Percentiles rank a stretch among this genome's conserved stretches.
Evolutionary conservation across 92 coral and sea anemone genomes (phyloP).

Genomic region (Bergia sp.): DNA sequence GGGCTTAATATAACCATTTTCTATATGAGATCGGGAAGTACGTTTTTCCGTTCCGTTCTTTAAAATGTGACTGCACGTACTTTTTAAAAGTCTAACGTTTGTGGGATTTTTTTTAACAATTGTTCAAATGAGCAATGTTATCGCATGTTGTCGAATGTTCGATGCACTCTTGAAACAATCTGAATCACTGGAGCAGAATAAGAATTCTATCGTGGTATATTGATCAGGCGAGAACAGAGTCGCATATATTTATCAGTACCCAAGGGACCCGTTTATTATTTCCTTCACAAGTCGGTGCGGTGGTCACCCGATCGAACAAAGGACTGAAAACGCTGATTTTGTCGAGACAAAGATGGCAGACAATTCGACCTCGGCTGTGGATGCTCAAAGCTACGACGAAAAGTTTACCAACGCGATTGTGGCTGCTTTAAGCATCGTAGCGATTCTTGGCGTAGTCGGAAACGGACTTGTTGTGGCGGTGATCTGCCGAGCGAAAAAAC

Average conservation of each 20-base stretch:
- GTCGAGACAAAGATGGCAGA: constrained; percentile 7
- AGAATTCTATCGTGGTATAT: background rate
- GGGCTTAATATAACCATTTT: background rate
- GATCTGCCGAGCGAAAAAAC: constrained; percentile 71
- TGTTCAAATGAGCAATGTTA: too few relatives aligned
- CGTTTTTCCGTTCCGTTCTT: background rate
- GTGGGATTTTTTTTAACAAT: background rate
- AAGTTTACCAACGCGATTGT: constrained; percentile 62
- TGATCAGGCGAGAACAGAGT: background rate
- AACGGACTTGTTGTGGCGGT: constrained; percentile 76
- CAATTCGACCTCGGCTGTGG: background rate
- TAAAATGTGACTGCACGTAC: background rate
- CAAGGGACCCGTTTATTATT: background rate
- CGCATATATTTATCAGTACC: background rate
- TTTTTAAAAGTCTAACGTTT: background rate
- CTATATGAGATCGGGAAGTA: background rate
- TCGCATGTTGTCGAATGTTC: background rate
- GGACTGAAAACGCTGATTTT: background rate
- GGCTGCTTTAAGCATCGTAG: constrained; percentile 60
- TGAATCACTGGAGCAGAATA: background rate
- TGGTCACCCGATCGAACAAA: constrained; percentile 6
- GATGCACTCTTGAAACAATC: background rate
- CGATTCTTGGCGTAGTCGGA: constrained; percentile 75
- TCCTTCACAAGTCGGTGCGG: background rate
- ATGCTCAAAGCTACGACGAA: constrained; percentile 38